Percentiles rank a stretch among this genome's conserved stretches.
Conservation (phyloP, 2,888 invertebrate species). For the Cryptus armator region DNA sequence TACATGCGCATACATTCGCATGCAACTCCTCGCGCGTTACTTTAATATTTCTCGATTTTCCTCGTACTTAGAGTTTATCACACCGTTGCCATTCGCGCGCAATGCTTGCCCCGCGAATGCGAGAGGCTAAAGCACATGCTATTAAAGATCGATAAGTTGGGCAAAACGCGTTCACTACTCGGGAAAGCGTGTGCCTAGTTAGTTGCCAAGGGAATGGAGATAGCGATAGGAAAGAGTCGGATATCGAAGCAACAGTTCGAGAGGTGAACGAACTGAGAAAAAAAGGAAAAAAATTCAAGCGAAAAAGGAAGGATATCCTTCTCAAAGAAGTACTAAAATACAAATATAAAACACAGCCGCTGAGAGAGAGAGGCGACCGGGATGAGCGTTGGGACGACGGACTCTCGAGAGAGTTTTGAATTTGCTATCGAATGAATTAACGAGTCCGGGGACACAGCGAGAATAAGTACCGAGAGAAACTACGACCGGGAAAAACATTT, state of each 20-base stretch:
- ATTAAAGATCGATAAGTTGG: slow-evolving; percentile 67
- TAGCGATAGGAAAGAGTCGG: slow-evolving; percentile 5
- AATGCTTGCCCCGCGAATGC: slow-evolving; percentile 31
- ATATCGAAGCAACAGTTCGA: slow-evolving; percentile 19
- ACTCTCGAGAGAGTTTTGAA: slow-evolving; percentile 32
- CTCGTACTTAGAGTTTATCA: neutral
- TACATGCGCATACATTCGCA: neutral
- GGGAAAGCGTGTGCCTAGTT: slow-evolving; percentile 44
- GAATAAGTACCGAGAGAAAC: neutral
- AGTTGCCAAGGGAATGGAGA: slow-evolving; percentile 35
- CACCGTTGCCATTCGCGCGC: slow-evolving; percentile 18
- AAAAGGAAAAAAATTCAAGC: slow-evolving; percentile 10
- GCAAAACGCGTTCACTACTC: slow-evolving; percentile 56
- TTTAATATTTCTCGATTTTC: neutral
- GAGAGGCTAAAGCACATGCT: slow-evolving; percentile 40
- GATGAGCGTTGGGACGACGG: neutral
- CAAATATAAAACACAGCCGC: neutral
- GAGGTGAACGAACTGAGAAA: slow-evolving; percentile 61
- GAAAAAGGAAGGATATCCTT: slow-evolving; percentile 10
- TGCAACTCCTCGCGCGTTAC: neutral
- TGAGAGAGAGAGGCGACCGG: neutral
- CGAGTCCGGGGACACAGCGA: neutral
- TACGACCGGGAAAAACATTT: neutral
- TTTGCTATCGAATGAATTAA: slow-evolving; percentile 40
- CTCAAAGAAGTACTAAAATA: neutral